Evolutionary conservation across 2,888 invertebrate species (phyloP).

Genomic region (Beris chalybata): DNA sequence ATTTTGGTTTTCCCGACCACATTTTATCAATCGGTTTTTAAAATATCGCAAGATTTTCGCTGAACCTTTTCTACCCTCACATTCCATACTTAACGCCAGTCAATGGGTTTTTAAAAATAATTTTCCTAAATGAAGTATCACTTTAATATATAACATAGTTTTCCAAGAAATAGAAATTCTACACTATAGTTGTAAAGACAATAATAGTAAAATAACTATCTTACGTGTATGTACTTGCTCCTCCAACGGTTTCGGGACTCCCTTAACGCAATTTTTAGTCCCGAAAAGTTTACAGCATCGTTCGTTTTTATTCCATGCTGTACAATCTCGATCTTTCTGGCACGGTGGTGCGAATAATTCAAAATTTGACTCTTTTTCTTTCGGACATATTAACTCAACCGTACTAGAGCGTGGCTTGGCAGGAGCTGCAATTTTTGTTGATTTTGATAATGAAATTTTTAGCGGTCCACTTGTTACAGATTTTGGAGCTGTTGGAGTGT

Average conservation of each 20-base stretch:
- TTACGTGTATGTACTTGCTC: conserved; percentile 55
- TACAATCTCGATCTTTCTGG: conserved; percentile 51
- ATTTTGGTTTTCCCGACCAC: background rate
- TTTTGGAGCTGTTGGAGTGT: conserved; percentile 51
- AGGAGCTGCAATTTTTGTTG: conserved; percentile 50
- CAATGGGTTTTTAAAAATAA: too few species aligned
- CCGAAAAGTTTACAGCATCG: conserved; percentile 56
- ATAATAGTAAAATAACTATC: conserved; percentile 20
- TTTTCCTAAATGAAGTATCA: too few species aligned
- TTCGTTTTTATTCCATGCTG: conserved; percentile 50
- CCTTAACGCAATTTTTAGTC: conserved; percentile 62
- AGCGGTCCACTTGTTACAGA: conserved; percentile 53
- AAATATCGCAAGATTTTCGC: too few species aligned
- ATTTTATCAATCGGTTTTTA: background rate
- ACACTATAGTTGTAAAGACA: background rate
- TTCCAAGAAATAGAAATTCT: too few species aligned
- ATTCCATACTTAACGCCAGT: background rate
- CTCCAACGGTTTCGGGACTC: conserved; percentile 61
- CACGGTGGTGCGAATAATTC: conserved; percentile 55
- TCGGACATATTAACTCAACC: conserved; percentile 54
- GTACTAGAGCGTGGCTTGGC: conserved; percentile 46
- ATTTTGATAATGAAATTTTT: conserved; percentile 56
- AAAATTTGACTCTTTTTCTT: conserved; percentile 56
- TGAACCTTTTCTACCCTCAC: too few species aligned
- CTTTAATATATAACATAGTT: too few species aligned